Base-by-base conservation (phyloP, 2,797 vertebrate species). In the Morus bassanus region DNA sequence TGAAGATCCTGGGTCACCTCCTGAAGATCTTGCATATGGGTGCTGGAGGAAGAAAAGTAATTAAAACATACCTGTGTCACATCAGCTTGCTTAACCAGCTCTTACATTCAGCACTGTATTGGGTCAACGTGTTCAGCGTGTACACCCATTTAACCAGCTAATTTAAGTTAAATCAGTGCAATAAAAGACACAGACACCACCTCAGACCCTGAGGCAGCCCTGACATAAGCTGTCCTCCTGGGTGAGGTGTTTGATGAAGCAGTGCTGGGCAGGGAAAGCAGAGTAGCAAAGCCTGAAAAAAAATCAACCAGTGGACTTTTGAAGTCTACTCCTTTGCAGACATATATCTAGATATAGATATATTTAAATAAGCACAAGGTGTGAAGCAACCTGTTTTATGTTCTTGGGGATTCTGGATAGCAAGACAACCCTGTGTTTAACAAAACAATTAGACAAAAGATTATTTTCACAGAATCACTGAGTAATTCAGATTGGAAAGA, bases 1-100 rank as follows among this genome's bases (percentile, higher is more conserved):
- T 99, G 99, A 82, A 99, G 99, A 96, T 99, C 99, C 98, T 99
- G 99, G 92, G 99, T 99, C 93, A 99, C 99, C 96, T 99, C 99
- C 98, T 99, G 99, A 27, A 99, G 99, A 82, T 99, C 99, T 94
- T 99, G 99, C 99, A 99, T 99, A 89, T 99, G 99, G 46, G 99
- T 99, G 95, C 99, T 99, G 96, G 18, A 96, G 72, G 35, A 33
- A 97, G 28, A 89, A 60, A 60, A 89, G 72, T 1, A 51, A 59
- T 50, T 13, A 33, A 41, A 88, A 88, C 9, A 60, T 8, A 23
- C 6, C 24, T 37, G 16, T 10, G 50, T 64, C 24, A 19, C 39
- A 41, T 67, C 48, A 67, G 43, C 51, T 90, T 70, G 57, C 18
- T 84, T 28, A 79, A 89, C 9, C 21, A 86, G 2, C 27, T 63